Conservation (phyloP, 1,140 invertebrate genomes). For the Bombyx mori region ASM3026992v2 NC_085131.1:4820001-4820500, state of each 20-base stretch:
- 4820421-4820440: slow-evolving; percentile 9
- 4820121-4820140: slow-evolving; percentile 31
- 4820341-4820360: slow-evolving; percentile 51
- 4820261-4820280: slow-evolving; percentile 76
- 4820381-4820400: slow-evolving; percentile 29
- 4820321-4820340: slow-evolving; percentile 36
- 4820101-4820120: slow-evolving; percentile 21
- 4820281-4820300: slow-evolving; percentile 72
- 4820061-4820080: slow-evolving; percentile 32
- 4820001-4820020: slow-evolving; percentile 35
- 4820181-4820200: slow-evolving; percentile 59
- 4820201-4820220: slow-evolving; percentile 55
- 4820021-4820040: slow-evolving; percentile 42
- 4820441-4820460: slow-evolving; percentile 12
- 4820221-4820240: slow-evolving; percentile 76
- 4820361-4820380: slow-evolving; percentile 27
- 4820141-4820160: slow-evolving; percentile 53
- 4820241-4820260: slow-evolving; percentile 75
- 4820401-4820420: slow-evolving; percentile 32
- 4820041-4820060: slow-evolving; percentile 35
- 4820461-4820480: slow-evolving; percentile 4
- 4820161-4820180: slow-evolving; percentile 62
- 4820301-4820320: slow-evolving; percentile 52
- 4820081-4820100: slow-evolving; percentile 34
- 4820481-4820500: slow-evolving; percentile 7